These are phyloP conservation scores for Myanophis thanlyinensis DNA, from an alignment of 2,113 vertebrate species.

Conservation along the genomic window DNA sequence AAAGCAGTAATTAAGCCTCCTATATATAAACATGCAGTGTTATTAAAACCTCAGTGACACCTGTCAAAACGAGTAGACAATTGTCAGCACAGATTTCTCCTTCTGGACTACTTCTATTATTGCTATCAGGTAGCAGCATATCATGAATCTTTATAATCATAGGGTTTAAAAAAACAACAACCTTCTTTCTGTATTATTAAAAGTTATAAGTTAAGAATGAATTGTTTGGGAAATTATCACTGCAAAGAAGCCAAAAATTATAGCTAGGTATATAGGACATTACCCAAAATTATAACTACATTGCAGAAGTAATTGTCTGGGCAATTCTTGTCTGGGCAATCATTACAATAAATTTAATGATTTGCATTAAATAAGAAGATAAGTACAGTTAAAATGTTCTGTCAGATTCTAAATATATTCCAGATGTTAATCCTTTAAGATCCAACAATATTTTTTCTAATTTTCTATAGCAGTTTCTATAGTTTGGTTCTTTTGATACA, in stretches of 20 bases:
- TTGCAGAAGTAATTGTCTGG: background rate
- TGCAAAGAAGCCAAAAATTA: background rate
- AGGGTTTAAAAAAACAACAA: too few species aligned
- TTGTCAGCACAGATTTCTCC: background rate
- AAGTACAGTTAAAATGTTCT: background rate
- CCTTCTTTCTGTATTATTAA: background rate
- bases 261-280: background rate
- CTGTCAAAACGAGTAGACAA: background rate
- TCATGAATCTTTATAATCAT: background rate
- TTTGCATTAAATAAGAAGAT: background rate
- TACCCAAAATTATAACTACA: background rate
- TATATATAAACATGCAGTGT: background rate
- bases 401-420: background rate
- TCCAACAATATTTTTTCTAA: background rate
- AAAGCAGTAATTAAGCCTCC: slow-evolving; percentile 6
- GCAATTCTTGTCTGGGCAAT: too few species aligned
- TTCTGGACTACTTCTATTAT: background rate
- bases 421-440: background rate
- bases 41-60: background rate
- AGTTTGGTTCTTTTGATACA: background rate
- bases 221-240: background rate
- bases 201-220: background rate
- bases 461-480: background rate
- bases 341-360: too few species aligned
- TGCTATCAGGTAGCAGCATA: background rate